Conservation (phyloP, 64 coral and sea anemone species). For the Cladopsammia gracilis region DNA sequence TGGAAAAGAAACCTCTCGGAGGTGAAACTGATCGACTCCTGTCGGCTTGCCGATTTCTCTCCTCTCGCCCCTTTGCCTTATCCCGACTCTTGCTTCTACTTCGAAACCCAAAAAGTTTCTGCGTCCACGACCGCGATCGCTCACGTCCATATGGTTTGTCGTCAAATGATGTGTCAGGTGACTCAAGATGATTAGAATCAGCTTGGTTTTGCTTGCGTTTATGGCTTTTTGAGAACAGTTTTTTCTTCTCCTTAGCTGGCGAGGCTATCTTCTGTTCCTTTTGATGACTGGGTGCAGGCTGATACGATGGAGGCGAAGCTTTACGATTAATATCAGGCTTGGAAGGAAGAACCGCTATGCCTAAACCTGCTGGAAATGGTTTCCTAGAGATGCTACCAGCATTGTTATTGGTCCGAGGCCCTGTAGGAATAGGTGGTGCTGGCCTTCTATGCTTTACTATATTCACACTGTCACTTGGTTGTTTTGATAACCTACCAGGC, state of each 20-base stretch:
- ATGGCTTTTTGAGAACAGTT: slow-evolving; percentile 38
- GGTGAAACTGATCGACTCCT: slow-evolving; percentile 50
- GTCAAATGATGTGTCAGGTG: slow-evolving; percentile 21
- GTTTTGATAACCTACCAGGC: not conserved
- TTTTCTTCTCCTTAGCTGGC: slow-evolving; percentile 26
- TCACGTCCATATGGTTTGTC: slow-evolving; percentile 17
- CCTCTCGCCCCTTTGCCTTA: slow-evolving; percentile 1
- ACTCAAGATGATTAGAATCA: slow-evolving; percentile 8
- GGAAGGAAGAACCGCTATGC: slow-evolving; percentile 25
- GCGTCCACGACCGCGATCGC: slow-evolving; percentile 81
- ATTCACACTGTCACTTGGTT: not conserved
- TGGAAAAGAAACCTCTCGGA: slow-evolving; percentile 11
- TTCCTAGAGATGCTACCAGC: not conserved
- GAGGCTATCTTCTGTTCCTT: not conserved
- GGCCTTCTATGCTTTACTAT: not conserved
- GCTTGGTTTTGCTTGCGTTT: slow-evolving; percentile 7
- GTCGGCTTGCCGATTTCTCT: not conserved
- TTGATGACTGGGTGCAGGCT: not conserved
- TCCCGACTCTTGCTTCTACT: slow-evolving; percentile 68
- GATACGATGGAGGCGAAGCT: not conserved
- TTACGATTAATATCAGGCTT: slow-evolving; percentile 6
- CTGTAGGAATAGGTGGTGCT: slow-evolving; percentile 31
- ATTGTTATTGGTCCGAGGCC: not conserved
- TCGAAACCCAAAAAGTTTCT: slow-evolving; percentile 77
- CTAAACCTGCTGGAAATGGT: slow-evolving; percentile 14